Evolutionary conservation across 2,888 invertebrate genomes (phyloP).

Genomic region (Spodoptera picta): DNA sequence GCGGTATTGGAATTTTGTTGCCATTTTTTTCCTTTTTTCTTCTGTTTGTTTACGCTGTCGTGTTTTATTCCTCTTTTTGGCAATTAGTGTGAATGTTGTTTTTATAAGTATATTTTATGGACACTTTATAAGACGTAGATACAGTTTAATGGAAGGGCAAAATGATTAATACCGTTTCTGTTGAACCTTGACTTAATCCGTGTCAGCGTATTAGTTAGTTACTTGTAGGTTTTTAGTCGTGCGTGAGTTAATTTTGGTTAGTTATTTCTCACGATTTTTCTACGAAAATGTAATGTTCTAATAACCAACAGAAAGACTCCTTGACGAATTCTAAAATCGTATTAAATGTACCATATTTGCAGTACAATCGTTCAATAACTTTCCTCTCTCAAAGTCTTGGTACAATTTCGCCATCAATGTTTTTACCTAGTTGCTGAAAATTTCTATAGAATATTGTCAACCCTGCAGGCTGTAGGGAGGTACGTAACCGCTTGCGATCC

Average conservation of each 20-base stretch:
- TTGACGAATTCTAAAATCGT: too few species aligned
- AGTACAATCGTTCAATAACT: too few species aligned
- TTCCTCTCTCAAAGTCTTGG: too few species aligned
- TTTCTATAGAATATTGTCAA: slow-evolving; percentile 30
- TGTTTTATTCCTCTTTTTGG: slow-evolving; percentile 30
- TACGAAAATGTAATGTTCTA: too few species aligned
- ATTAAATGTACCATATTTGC: too few species aligned
- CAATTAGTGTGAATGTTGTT: slow-evolving; percentile 43
- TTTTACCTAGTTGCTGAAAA: too few species aligned
- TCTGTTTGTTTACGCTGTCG: slow-evolving; percentile 39
- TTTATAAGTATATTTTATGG: slow-evolving; percentile 30
- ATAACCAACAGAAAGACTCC: too few species aligned
- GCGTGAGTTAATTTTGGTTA: slow-evolving; percentile 4
- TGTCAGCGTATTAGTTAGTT: slow-evolving; percentile 15
- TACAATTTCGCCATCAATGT: too few species aligned
- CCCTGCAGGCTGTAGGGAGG: slow-evolving; percentile 67
- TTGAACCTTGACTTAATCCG: slow-evolving; percentile 14
- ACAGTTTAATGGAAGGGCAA: slow-evolving; percentile 13
- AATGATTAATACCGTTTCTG: slow-evolving; percentile 12
- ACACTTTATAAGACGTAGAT: slow-evolving; percentile 19
- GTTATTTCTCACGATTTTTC: neutral
- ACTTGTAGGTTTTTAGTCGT: slow-evolving; percentile 7
- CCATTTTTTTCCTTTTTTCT: slow-evolving; percentile 33
- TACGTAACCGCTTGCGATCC: slow-evolving; percentile 68
- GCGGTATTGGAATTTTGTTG: slow-evolving; percentile 44